phyloP scores from a whole-genome alignment of 1,140 invertebrate species.

The Lineus longissimus region DNA sequence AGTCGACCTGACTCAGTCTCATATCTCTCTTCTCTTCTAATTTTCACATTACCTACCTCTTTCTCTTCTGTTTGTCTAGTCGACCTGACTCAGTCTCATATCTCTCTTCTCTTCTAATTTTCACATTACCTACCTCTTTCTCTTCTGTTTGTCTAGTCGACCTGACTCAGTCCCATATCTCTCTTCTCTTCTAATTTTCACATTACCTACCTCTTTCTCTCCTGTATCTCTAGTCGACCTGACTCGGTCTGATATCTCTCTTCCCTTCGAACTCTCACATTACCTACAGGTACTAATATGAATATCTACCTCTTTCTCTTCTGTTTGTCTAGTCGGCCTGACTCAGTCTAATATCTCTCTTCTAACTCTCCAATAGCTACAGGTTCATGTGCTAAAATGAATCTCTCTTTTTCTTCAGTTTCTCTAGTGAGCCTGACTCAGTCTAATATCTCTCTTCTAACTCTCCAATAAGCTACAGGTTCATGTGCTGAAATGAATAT shows the following conservation, averaged over 20 bases:
- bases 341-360: neutral
- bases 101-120: neutral
- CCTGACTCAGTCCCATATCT: neutral
- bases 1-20: neutral
- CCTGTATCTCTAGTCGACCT: neutral
- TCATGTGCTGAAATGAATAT: too few relatives aligned
- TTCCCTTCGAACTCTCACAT: neutral
- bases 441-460: neutral
- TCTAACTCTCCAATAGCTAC: neutral
- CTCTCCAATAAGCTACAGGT: neutral
- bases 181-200: neutral
- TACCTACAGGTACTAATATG: too few relatives aligned
- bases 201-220: neutral
- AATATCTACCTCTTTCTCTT: too few relatives aligned
- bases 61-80: neutral
- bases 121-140: neutral
- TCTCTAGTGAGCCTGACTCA: neutral
- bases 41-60: neutral
- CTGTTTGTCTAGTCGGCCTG: neutral
- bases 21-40: neutral
- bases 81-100: neutral
- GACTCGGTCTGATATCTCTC: neutral
- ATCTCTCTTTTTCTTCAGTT: too few relatives aligned
- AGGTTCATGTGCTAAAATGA: too few relatives aligned
- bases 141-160: neutral